These are phyloP conservation scores for Heliconius charithonia DNA, from an alignment of 2,888 invertebrate species.

Conservation along the genomic window DNA sequence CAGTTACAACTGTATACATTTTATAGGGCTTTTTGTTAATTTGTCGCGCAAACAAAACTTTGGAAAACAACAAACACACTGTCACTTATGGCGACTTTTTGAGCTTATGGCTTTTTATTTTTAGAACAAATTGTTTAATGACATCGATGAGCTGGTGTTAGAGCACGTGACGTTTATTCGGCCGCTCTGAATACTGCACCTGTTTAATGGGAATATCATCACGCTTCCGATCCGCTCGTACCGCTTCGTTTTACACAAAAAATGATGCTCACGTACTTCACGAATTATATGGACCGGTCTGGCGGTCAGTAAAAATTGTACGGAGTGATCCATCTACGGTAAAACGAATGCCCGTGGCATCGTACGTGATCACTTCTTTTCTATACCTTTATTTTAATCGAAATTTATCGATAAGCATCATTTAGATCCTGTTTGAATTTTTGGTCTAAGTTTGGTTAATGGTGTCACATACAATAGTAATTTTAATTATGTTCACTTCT, in stretches of 20 bases:
- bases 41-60: neutral
- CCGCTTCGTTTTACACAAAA: slow-evolving; percentile 56
- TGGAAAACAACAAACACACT: neutral
- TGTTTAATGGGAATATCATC: slow-evolving; percentile 72
- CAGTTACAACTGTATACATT: slow-evolving; percentile 6
- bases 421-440: slow-evolving; percentile 16
- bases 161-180: slow-evolving; percentile 65
- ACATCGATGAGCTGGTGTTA: slow-evolving; percentile 33
- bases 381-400: slow-evolving; percentile 66
- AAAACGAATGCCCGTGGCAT: slow-evolving; percentile 51
- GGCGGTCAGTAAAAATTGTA: slow-evolving; percentile 70
- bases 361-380: slow-evolving; percentile 65
- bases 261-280: slow-evolving; percentile 76
- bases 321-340: slow-evolving; percentile 70
- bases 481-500: neutral
- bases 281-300: slow-evolving; percentile 75
- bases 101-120: slow-evolving; percentile 20
- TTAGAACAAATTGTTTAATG: slow-evolving; percentile 36
- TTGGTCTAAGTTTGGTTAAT: neutral
- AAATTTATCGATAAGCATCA: slow-evolving; percentile 41
- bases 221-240: slow-evolving; percentile 60
- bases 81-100: slow-evolving; percentile 2
- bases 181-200: slow-evolving; percentile 65
- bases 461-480: neutral
- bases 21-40: neutral